These are phyloP conservation scores for Embidobia sp. DNA, from an alignment of 2,888 invertebrate species.

Conservation along the genomic window DNA sequence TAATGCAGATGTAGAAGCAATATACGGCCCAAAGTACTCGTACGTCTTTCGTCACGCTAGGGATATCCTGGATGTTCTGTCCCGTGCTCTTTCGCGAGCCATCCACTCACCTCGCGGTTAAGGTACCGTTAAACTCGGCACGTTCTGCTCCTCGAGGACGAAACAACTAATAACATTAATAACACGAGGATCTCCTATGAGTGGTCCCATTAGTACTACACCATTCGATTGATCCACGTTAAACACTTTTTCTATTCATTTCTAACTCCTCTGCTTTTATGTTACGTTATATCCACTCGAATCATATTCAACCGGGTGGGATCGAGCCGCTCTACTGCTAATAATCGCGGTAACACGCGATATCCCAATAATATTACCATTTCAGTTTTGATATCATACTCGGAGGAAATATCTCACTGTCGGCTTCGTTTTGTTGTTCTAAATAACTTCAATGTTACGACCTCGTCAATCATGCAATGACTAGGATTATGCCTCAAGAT, in stretches of 20 bases:
- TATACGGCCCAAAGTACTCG: slow-evolving; percentile 65
- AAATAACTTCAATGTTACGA: no score
- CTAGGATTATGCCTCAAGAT: no score
- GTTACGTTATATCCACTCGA: slow-evolving; percentile 1
- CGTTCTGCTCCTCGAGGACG: slow-evolving; percentile 71
- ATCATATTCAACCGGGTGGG: slow-evolving; percentile 10
- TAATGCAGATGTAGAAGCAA: slow-evolving; percentile 66
- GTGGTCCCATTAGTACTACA: slow-evolving; percentile 66
- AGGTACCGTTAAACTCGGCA: slow-evolving; percentile 72
- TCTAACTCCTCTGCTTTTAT: slow-evolving; percentile 25
- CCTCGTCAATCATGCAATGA: no score
- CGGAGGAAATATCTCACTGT: no score
- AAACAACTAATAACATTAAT: slow-evolving; percentile 74
- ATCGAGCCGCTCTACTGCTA: no score
- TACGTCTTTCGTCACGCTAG: slow-evolving; percentile 66
- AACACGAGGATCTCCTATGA: slow-evolving; percentile 66
- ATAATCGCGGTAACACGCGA: no score
- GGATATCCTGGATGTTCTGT: slow-evolving; percentile 69
- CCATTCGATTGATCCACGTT: slow-evolving; percentile 58
- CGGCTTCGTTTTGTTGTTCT: no score
- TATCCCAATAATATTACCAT: no score
- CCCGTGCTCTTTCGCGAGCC: slow-evolving; percentile 70
- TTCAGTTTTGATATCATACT: no score
- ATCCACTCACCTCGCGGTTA: slow-evolving; percentile 70
- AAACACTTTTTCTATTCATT: slow-evolving; percentile 54